Conservation (phyloP, 2,888 invertebrate genomes). For the Phyllotreta striolata region DNA sequence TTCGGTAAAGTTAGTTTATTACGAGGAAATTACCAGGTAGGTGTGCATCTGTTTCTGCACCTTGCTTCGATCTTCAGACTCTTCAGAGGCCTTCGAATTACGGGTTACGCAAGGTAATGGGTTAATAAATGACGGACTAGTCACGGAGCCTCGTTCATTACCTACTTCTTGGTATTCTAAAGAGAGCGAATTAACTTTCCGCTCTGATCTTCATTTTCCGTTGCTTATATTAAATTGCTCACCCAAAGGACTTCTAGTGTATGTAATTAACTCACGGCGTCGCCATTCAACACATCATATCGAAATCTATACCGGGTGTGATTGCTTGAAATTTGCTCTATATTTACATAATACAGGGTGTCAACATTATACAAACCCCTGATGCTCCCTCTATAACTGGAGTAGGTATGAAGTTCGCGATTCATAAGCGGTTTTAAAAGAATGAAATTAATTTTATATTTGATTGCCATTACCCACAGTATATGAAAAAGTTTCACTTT, state of each 20-base stretch:
- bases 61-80: constrained; percentile 37
- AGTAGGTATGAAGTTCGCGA: too few species aligned
- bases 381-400: too few species aligned
- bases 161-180: constrained; percentile 29
- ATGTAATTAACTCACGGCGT: too few species aligned
- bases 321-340: too few species aligned
- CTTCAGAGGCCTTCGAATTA: constrained; percentile 39
- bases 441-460: too few species aligned
- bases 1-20: constrained; percentile 29
- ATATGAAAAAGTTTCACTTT: too few species aligned
- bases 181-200: background rate
- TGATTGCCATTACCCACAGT: too few species aligned
- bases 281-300: too few species aligned
- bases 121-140: constrained; percentile 47
- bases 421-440: too few species aligned
- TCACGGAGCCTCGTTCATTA: constrained; percentile 44
- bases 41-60: constrained; percentile 35
- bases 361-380: too few species aligned
- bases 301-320: too few species aligned
- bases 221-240: background rate
- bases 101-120: constrained; percentile 45
- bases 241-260: background rate
- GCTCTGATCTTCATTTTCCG: constrained; percentile 1
- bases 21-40: constrained; percentile 35
- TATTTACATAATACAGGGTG: too few species aligned